phyloP scores from a whole-genome alignment of 2,888 invertebrate genomes.

The Chymomyza fuscimana region DNA sequence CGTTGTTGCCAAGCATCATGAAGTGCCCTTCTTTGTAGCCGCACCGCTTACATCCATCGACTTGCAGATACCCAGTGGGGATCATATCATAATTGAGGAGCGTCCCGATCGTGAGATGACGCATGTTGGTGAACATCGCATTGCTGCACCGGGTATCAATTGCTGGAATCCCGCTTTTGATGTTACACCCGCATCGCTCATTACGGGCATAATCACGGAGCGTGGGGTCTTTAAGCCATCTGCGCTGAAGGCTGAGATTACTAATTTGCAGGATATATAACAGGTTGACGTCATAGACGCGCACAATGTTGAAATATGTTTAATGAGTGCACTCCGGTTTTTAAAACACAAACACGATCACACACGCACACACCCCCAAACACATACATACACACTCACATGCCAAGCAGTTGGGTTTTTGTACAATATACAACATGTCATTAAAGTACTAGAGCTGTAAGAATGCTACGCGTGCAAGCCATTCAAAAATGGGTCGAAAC shows the following conservation, averaged over 20 bases:
- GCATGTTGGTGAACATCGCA: conserved; percentile 90
- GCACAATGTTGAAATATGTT: conserved; percentile 33
- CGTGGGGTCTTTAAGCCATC: conserved; percentile 89
- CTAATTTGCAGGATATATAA: conserved; percentile 60
- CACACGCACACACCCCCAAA: conserved; percentile 27
- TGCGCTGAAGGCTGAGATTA: conserved; percentile 75
- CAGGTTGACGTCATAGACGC: conserved; percentile 26
- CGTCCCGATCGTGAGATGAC: conserved; percentile 95
- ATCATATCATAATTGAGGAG: conserved; percentile 95
- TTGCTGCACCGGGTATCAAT: conserved; percentile 93
- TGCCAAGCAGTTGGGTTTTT: conserved; percentile 10
- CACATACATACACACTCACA: not conserved
- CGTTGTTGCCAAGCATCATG: conserved; percentile 93
- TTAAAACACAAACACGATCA: conserved; percentile 20
- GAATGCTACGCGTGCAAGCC: not conserved
- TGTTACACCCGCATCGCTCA: conserved; percentile 95
- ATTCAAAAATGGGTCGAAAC: not conserved
- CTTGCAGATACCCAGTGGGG: conserved; percentile 87
- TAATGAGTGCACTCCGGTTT: conserved; percentile 59
- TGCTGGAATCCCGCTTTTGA: conserved; percentile 99
- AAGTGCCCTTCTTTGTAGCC: conserved; percentile 96
- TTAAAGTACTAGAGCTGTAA: not conserved
- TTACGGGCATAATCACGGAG: conserved; percentile 97
- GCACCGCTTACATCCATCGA: conserved; percentile 97
- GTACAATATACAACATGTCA: not conserved